A percentile compares a stretch with the other conserved stretches of the same genome.
Evolutionary conservation across 2,797 vertebrate genomes (phyloP).

Genomic region (Chromobotia macracanthus): DNA sequence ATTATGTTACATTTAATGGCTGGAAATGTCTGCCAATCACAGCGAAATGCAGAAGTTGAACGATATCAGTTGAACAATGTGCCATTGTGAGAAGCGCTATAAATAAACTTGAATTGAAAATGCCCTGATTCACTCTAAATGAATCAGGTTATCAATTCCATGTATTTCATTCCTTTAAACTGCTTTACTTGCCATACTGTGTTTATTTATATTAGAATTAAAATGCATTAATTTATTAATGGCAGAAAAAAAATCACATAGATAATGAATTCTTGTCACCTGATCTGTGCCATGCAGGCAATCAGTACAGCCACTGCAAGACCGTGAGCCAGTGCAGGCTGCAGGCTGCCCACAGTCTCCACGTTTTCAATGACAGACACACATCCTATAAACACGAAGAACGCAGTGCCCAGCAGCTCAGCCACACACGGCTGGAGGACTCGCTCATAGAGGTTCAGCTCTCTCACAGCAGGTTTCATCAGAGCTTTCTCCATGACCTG

Average conservation of each 20-base stretch:
- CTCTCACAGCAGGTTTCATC: constrained; percentile 45
- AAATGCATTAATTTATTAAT: no score
- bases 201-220: no score
- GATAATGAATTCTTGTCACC: constrained; percentile 68
- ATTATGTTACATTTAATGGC: neutral
- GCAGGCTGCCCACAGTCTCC: constrained; percentile 70
- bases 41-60: no score
- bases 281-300: constrained; percentile 81
- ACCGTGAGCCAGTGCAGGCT: constrained; percentile 87
- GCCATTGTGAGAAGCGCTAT: no score
- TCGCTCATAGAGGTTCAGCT: constrained; percentile 68
- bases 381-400: constrained; percentile 87
- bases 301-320: constrained; percentile 78
- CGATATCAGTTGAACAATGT: no score
- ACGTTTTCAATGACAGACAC: constrained; percentile 81
- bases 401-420: constrained; percentile 81
- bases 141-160: no score
- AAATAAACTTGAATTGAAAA: no score
- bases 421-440: constrained; percentile 83
- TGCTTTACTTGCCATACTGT: no score
- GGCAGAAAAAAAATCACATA: no score
- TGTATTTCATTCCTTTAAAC: no score
- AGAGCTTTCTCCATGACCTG: constrained; percentile 55
- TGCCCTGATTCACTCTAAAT: no score
- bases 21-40: no score